Percentiles rank a stretch among this genome's conserved stretches.
Conservation (phyloP, 2,888 invertebrate genomes). For the Ceratothoa steindachneri region DNA sequence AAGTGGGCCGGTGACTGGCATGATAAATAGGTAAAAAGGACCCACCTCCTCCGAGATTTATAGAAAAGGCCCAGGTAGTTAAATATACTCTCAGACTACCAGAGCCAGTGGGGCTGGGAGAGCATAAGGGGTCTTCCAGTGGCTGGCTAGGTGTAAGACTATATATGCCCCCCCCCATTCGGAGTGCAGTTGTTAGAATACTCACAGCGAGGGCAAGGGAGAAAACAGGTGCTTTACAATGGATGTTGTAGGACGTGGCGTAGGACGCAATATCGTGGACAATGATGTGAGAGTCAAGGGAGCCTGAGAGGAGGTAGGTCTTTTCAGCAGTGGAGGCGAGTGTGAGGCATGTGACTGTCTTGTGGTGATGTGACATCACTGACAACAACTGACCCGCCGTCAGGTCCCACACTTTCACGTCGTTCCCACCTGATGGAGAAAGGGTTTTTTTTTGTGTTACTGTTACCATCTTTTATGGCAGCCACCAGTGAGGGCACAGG, state of each 20-base stretch:
- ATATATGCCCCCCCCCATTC: background rate
- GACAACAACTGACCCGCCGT: conserved; percentile 80
- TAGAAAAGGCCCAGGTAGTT: too few relatives aligned
- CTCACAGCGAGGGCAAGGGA: conserved; percentile 70
- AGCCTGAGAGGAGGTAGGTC: conserved; percentile 77
- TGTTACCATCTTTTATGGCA: too few relatives aligned
- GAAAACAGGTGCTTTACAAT: conserved; percentile 84
- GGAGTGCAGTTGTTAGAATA: conserved; percentile 30
- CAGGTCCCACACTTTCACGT: conserved; percentile 90
- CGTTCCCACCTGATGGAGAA: conserved; percentile 65
- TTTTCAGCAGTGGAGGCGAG: conserved; percentile 78
- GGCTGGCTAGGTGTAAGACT: too few relatives aligned
- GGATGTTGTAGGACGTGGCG: conserved; percentile 79
- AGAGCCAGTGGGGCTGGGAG: too few relatives aligned
- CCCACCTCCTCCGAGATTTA: too few relatives aligned
- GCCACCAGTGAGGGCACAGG: too few relatives aligned
- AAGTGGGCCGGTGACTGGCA: too few relatives aligned
- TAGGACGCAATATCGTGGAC: conserved; percentile 78
- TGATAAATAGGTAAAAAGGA: too few relatives aligned
- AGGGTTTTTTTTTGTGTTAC: conserved; percentile 32
- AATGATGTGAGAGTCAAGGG: conserved; percentile 88
- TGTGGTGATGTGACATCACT: conserved; percentile 85
- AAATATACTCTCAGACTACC: too few relatives aligned
- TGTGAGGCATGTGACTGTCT: conserved; percentile 82
- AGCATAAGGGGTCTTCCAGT: too few relatives aligned